phyloP scores from a whole-genome alignment of 2,888 invertebrate genomes.

The Xestobium rufovillosum region DNA sequence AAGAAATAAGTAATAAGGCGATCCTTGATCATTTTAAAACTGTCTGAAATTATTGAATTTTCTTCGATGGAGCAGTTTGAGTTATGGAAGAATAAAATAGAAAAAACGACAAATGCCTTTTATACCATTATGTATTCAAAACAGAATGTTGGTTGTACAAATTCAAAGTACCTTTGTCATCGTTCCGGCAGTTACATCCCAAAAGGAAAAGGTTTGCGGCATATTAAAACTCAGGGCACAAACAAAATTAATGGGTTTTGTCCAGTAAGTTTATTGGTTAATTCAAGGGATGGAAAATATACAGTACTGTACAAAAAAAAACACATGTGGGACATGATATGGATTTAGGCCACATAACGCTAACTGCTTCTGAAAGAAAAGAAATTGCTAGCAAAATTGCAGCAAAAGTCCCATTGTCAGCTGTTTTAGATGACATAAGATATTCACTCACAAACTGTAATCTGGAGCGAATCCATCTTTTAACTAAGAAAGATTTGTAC shows the following conservation, averaged over 20 bases:
- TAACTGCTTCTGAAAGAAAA: constrained; percentile 11
- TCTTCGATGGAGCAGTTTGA: constrained; percentile 8
- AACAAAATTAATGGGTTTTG: constrained; percentile 18
- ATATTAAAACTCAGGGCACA: constrained; percentile 14
- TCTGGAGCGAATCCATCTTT: constrained; percentile 14
- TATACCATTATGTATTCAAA: constrained; percentile 7
- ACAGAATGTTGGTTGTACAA: neutral
- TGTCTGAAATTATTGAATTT: constrained; percentile 9
- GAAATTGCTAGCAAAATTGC: constrained; percentile 16
- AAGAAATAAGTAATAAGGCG: too few species aligned
- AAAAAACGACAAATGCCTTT: constrained; percentile 6
- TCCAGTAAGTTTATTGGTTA: too few species aligned
- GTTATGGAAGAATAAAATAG: constrained; percentile 11
- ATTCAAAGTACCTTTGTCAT: constrained; percentile 12
- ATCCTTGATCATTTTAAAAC: too few species aligned
- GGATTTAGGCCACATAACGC: constrained; percentile 12
- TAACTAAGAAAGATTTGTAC: too few species aligned
- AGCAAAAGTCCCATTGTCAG: constrained; percentile 13
- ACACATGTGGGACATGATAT: constrained; percentile 16
- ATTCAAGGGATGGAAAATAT: too few species aligned
- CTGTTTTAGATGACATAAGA: constrained; percentile 14
- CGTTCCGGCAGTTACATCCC: constrained; percentile 15
- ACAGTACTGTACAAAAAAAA: too few species aligned
- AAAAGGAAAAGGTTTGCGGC: constrained; percentile 12
- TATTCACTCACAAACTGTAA: neutral